Evolutionary conservation across 2,113 vertebrate species (phyloP).

Genomic region (Mesembrinibis cayennensis): DNA sequence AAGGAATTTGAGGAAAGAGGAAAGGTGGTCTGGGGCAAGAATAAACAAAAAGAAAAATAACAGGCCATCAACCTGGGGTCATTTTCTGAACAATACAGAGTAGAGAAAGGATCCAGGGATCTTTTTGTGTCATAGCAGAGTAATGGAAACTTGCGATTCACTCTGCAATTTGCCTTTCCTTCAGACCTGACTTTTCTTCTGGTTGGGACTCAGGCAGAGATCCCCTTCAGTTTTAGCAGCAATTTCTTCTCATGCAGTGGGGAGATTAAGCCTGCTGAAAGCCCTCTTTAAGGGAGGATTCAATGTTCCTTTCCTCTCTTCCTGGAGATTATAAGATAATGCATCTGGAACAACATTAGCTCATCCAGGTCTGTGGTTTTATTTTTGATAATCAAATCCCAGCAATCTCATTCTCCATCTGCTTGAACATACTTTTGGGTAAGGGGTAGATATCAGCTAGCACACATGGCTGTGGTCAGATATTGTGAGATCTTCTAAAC

Average conservation of each 20-base stretch:
- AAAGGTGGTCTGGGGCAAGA: background rate
- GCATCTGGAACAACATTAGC: constrained; percentile 73
- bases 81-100: background rate
- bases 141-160: background rate
- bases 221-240: background rate
- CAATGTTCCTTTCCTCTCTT: constrained; percentile 42
- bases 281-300: constrained; percentile 31
- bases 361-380: constrained; percentile 71
- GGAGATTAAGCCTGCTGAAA: constrained; percentile 6
- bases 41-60: background rate
- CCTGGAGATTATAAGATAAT: constrained; percentile 72
- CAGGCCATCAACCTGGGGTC: background rate
- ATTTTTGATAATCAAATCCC: constrained; percentile 71
- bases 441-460: constrained; percentile 17
- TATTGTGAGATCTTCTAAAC: constrained; percentile 60
- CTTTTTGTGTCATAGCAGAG: background rate
- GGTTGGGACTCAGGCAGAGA: background rate
- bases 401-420: constrained; percentile 63
- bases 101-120: background rate
- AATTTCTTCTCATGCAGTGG: background rate
- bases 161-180: background rate
- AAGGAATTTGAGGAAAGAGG: background rate
- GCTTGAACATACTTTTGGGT: constrained; percentile 38
- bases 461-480: constrained; percentile 47
- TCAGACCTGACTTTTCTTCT: constrained; percentile 11